Percentiles rank a stretch among this genome's conserved stretches.
These are phyloP conservation scores for Sminthopsis crassicaudata DNA, from an alignment of 2,113 vertebrate genomes.

Conservation along the genomic window DNA sequence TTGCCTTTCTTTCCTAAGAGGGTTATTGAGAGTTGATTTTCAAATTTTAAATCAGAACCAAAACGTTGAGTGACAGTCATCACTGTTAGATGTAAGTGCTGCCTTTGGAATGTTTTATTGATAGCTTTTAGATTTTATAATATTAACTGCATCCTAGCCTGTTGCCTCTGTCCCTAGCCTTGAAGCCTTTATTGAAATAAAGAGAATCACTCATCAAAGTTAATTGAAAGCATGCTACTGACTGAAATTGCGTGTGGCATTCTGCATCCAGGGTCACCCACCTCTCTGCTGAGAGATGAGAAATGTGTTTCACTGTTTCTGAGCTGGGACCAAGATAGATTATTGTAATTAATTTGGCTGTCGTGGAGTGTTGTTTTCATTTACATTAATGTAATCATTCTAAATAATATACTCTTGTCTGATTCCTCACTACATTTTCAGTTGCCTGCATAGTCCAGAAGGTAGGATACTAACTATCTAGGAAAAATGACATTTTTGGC, in stretches of 20 bases:
- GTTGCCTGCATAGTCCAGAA: not conserved
- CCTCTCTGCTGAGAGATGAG: not conserved
- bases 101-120: not conserved
- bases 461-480: not conserved
- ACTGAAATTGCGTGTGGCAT: not conserved
- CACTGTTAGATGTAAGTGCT: not conserved
- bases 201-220: not conserved
- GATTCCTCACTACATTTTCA: not conserved
- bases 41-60: not conserved
- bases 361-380: not conserved
- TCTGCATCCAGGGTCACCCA: not conserved
- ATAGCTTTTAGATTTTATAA: not conserved
- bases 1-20: not conserved
- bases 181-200: not conserved
- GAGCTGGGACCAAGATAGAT: not conserved
- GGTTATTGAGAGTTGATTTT: not conserved
- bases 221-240: not conserved
- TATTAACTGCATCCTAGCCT: not conserved
- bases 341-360: not conserved
- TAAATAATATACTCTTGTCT: not conserved
- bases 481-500: not conserved
- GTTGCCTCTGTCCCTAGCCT: not conserved
- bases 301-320: not conserved
- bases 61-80: not conserved
- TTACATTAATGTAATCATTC: not conserved